These are phyloP conservation scores for Girardinichthys multiradiatus DNA, from an alignment of 2,113 vertebrate genomes.

Conservation along the genomic window DNA sequence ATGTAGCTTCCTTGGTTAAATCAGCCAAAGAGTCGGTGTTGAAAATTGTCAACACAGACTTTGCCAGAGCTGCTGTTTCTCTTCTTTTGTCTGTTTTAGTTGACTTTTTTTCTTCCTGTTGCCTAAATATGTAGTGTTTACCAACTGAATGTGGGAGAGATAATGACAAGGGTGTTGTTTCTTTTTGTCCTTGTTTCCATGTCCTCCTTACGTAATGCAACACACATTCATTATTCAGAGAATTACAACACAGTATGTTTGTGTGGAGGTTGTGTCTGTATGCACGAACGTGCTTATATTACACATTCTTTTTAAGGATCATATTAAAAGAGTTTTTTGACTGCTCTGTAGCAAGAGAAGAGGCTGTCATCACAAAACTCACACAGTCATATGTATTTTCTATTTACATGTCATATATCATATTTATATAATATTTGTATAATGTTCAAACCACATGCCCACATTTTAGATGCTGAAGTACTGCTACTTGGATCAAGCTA, in stretches of 20 bases:
- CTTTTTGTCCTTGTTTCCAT: conserved; percentile 25
- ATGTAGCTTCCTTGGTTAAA: conserved; percentile 65
- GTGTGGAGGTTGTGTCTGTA: neutral
- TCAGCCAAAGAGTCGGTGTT: conserved; percentile 66
- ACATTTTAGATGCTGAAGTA: neutral
- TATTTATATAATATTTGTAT: neutral
- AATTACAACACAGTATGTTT: conserved; percentile 7
- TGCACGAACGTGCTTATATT: neutral
- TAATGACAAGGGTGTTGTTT: conserved; percentile 59
- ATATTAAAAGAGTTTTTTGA: neutral
- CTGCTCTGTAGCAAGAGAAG: neutral
- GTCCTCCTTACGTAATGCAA: conserved; percentile 40
- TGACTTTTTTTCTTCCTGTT: conserved; percentile 38
- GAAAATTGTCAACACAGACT: conserved; percentile 67
- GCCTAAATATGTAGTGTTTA: conserved; percentile 49
- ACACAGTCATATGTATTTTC: neutral
- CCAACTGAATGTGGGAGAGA: conserved; percentile 58
- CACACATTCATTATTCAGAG: conserved; percentile 10
- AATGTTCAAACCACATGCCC: neutral
- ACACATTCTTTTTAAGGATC: neutral
- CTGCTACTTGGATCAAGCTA: neutral
- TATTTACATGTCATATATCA: too few relatives aligned
- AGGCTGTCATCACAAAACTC: neutral
- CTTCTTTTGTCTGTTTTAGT: conserved; percentile 48
- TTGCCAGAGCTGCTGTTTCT: conserved; percentile 49